Base-by-base conservation (phyloP, 2,797 vertebrate genomes). In the Propithecus perrieri region DNA sequence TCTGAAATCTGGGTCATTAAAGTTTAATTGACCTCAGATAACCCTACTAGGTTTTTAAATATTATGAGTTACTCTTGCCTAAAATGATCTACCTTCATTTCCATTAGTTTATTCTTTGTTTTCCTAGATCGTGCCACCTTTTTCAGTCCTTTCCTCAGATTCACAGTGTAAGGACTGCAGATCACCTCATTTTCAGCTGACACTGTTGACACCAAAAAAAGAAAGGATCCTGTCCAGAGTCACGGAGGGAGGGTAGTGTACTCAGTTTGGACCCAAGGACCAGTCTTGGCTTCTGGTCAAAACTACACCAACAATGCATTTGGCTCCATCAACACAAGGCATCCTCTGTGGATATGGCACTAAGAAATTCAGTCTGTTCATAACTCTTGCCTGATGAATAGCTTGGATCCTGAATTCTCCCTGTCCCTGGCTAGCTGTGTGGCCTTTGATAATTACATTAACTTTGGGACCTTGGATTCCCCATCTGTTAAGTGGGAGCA, bases 21-120 rank as follows among this genome's bases (percentile, higher is more conserved):
- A 93, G 92, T 97, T 96, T 92, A 96, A 80, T 76, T 81, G 85
- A 93, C 96, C 95, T 96, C 80, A 97, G 72, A 85, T 80, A 95
- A 95, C 92, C 95, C 92, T 95, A 75, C 28, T 38, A 63, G 38
- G 53, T 89, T 89, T 94, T 91, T 93, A 83, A 91, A 94, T 90
- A 61, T 94, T 89, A 84, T 93, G 61, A 97, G 81, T 92, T 94
- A 94, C 86, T 76, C 76, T 96, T 41, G 38, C 63, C 87, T 28
- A 43, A 89, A 98, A 91, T 57, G 91, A 94, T 92, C 74, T 57
- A 53, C 50, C 72, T 86, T 86, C 69, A 75, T 95, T 94, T 84
- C 65, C 69, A 79, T 95, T 79, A 20, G 0, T 87, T 69, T 76
- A 83, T 48, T 91, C 65, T 94, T 69, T 76, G 55, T 91, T 95